Base-by-base conservation (phyloP, 1,140 invertebrate genomes). In the Drosophila orena region DNA sequence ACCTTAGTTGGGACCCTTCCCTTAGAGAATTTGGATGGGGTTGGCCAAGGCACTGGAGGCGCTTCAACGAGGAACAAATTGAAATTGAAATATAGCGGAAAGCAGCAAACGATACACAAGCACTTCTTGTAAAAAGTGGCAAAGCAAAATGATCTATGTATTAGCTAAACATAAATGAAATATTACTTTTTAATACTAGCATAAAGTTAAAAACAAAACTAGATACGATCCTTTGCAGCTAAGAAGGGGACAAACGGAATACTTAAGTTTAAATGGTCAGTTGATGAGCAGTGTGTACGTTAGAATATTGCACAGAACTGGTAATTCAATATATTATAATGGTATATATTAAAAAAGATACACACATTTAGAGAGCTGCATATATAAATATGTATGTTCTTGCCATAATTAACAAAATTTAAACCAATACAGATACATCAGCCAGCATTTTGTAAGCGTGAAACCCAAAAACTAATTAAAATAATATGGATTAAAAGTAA, bases 341-440 rank as follows among this genome's bases (percentile, higher is more conserved):
- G 61, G 55, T 56, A 70, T 68, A 66, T 62, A 69, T 55, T 68
- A 69, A 74, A 65, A 37, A 46, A 61, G 58, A 84, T 69, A 85
- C 70, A 80, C 54, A 56, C 64, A 56, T 58, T 54, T 61, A 74
- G 47, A 61, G 55, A 69, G 40, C 34, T 61, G 35, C 49, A 73
- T 71, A 73, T 64, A 47, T 69, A 42, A 62, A 62, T 76, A 84
- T 65, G 69, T 62, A 42, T 43, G 57, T 52, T 69, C 69, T 76
- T 73, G 71, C 73, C 80, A 89, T 89, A 90, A 89, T 77, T 89
- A 89, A 89, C 84, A 89, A 89, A 89, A 89, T 89, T 89, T 89
- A 89, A 89, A 84, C 59, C 56, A 49, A 43, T 71, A 79, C 49
- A 69, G 15, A 70, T 70, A 66, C 55, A 52, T 66, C 80, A 76